A percentile compares a stretch with the other conserved stretches of the same genome.
These are phyloP conservation scores for Hirudo medicinalis DNA, from an alignment of 1,140 invertebrate species.

Conservation along the genomic window DNA sequence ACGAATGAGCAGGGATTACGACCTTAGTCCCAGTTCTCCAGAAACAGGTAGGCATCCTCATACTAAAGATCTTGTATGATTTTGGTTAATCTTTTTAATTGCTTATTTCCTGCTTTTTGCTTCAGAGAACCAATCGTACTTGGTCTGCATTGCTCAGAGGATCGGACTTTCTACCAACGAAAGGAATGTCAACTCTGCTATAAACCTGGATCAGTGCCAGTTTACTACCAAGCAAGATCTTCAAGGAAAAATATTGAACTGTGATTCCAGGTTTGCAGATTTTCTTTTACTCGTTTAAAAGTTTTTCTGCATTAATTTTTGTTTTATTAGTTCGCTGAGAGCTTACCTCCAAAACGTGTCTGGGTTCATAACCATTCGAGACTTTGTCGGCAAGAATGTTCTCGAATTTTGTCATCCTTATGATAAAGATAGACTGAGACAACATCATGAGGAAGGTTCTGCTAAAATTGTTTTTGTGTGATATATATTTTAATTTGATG, in stretches of 20 bases:
- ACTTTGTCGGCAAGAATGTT: conserved; percentile 34
- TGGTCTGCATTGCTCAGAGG: conserved; percentile 67
- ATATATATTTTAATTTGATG: neutral
- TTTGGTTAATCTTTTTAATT: neutral
- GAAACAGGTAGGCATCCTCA: neutral
- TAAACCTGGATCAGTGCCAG: conserved; percentile 53
- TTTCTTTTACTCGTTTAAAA: neutral
- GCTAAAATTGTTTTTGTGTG: neutral
- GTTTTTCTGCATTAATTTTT: neutral
- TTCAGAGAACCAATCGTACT: conserved; percentile 43
- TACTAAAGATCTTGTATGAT: neutral
- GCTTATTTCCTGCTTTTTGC: neutral
- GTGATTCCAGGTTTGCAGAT: conserved; percentile 50
- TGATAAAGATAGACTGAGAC: conserved; percentile 31
- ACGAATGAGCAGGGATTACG: neutral
- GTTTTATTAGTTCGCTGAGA: neutral
- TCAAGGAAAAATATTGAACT: conserved; percentile 63
- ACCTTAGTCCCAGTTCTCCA: neutral
- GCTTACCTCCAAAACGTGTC: neutral
- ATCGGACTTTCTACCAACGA: conserved; percentile 58
- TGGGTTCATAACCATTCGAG: conserved; percentile 19
- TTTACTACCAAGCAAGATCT: conserved; percentile 81
- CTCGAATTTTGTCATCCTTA: conserved; percentile 36
- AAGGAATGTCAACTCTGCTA: conserved; percentile 46
- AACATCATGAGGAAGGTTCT: conserved; percentile 36